These are phyloP conservation scores for Cantharis lateralis DNA, from an alignment of 2,888 invertebrate species.

Conservation along the genomic window DNA sequence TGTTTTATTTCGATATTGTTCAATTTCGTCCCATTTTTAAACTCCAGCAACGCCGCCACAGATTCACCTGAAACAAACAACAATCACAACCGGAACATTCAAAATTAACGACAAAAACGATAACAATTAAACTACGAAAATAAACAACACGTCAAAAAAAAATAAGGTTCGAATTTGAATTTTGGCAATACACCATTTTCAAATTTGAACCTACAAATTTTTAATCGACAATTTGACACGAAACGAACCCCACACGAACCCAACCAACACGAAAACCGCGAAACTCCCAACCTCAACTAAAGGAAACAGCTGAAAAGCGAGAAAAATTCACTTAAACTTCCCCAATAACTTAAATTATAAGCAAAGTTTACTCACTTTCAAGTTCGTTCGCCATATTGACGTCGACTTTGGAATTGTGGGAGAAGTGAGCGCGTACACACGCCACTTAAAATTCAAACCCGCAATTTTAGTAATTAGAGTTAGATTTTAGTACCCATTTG, in stretches of 20 bases:
- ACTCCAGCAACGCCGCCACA: constrained; percentile 60
- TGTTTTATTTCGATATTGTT: constrained; percentile 44
- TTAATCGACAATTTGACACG: constrained; percentile 17
- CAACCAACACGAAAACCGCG: background rate
- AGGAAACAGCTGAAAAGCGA: background rate
- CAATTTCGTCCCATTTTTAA: constrained; percentile 61
- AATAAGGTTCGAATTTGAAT: constrained; percentile 47
- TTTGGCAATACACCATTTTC: constrained; percentile 52
- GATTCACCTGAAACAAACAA: constrained; percentile 57
- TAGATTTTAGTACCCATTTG: background rate
- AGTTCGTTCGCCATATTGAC: constrained; percentile 82
- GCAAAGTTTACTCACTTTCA: constrained; percentile 69
- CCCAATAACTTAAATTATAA: constrained; percentile 46
- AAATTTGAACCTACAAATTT: constrained; percentile 49
- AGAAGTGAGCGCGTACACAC: constrained; percentile 38
- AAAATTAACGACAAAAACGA: constrained; percentile 7
- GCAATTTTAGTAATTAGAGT: background rate
- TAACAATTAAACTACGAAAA: constrained; percentile 4
- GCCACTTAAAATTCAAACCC: constrained; percentile 27
- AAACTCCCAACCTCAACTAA: background rate
- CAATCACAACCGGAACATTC: background rate
- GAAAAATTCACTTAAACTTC: background rate
- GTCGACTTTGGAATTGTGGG: constrained; percentile 54
- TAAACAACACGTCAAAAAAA: background rate
- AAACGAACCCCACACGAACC: background rate